phyloP scores from a whole-genome alignment of 2,113 vertebrate species.

The Pogona vitticeps region DNA sequence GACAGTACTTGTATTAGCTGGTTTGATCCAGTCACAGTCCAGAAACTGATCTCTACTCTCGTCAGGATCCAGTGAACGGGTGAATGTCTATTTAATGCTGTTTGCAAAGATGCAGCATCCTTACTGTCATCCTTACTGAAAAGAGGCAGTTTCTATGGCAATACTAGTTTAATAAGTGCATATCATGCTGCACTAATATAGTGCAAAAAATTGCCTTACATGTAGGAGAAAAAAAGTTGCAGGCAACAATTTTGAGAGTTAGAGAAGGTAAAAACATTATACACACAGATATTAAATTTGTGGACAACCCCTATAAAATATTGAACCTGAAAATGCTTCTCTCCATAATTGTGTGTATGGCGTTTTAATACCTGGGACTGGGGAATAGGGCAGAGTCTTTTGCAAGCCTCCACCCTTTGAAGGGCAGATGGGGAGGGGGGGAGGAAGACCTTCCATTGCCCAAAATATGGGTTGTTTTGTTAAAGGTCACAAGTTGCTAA shows the following conservation, averaged over 20 bases:
- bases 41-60: conserved; percentile 74
- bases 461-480: conserved; percentile 55
- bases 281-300: conserved; percentile 75
- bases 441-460: conserved; percentile 56
- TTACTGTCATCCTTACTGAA: conserved; percentile 75
- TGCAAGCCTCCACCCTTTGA: conserved; percentile 65
- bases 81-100: conserved; percentile 70
- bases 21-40: conserved; percentile 72
- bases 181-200: conserved; percentile 99
- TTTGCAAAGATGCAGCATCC: conserved; percentile 82
- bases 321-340: conserved; percentile 73
- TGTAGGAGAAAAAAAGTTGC: conserved; percentile 81
- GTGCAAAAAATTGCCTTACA: conserved; percentile 94
- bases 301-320: conserved; percentile 81
- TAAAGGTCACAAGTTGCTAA: conserved; percentile 59
- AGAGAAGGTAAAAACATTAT: conserved; percentile 79
- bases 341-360: conserved; percentile 62
- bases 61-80: conserved; percentile 68
- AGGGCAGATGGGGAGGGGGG: conserved; percentile 54
- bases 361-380: conserved; percentile 66
- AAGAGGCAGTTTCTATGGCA: conserved; percentile 92
- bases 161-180: conserved; percentile 86
- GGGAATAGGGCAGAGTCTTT: conserved; percentile 62
- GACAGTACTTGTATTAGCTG: conserved; percentile 64
- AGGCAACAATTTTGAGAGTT: conserved; percentile 79